Evolutionary conservation across 2,113 vertebrate species (phyloP), one percentile per base, ranked within the genome.

Genomic region (Cettia cetti): DNA sequence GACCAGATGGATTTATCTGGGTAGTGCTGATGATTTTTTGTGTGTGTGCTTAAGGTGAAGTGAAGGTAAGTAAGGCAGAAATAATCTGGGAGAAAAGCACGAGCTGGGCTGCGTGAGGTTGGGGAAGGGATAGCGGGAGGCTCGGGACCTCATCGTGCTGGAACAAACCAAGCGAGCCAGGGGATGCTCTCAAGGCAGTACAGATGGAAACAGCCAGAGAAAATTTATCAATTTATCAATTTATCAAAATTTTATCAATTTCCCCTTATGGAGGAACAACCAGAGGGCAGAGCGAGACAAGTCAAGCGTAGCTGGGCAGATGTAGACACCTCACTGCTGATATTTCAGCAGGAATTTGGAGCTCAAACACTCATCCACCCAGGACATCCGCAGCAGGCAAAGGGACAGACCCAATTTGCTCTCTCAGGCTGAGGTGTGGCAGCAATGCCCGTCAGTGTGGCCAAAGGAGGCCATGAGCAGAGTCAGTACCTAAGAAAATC

Each of bases 1-100:
- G 95, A 94, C 92, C 97, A 95, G 96, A 96, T 97, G 97, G 96
- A 96, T 97, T 95, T 95, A 96, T 28, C 79, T 75, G 79, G 87
- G 80, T 40, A 53, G 56, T 2, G 56, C 69, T 81, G 81, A 42
- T 75, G 50, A 31, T 31, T 86, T 14, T 64, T 35, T 57, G 49
- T 33, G 59, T 33, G 68, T 77, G 70, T 78, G 86, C 60, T 87
- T 95, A 92, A 80, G 74, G 91, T 92, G 79, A 96, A 79, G 52
- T 28, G 96, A 95, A 85, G 91, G 86, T 71, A 94, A 91, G 86
- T 4, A 37, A 78, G 68, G 88, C 39, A 75, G 78, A 92, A 92
- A 49, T 82, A 82, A 90, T 31, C 57, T 0, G 8, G 3, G 20
- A 35, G 80, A 47, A 66, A 56, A 85, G 57, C 89, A 28, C 0